These are phyloP conservation scores for Protophormia terraenovae DNA, from an alignment of 2,888 invertebrate species.

Conservation along the genomic window DNA sequence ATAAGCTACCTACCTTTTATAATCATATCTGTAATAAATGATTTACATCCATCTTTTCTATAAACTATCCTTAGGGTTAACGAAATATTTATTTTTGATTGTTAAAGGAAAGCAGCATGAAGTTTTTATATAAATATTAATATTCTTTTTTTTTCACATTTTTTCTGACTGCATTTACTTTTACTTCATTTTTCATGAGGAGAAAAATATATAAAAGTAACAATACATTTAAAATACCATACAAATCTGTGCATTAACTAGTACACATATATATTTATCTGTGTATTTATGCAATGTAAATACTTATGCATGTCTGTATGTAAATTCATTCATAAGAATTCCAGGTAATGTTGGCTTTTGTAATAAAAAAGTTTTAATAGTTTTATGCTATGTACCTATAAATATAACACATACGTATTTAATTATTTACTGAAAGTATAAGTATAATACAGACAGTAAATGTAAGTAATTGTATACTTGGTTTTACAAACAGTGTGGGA, in stretches of 20 bases:
- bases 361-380: slow-evolving; percentile 1
- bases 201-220: not conserved
- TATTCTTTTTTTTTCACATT: not conserved
- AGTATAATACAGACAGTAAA: not conserved
- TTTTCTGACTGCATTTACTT: not conserved
- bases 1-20: too few relatives aligned
- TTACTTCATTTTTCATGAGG: not conserved
- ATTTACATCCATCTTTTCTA: not conserved
- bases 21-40: not conserved
- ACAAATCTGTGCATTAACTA: slow-evolving; percentile 7
- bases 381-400: not conserved
- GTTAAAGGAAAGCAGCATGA: not conserved
- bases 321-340: not conserved
- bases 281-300: not conserved
- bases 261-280: not conserved
- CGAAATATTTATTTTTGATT: slow-evolving; percentile 2
- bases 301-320: slow-evolving; percentile 5
- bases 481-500: not conserved
- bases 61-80: slow-evolving; percentile 10
- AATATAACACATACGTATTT: too few relatives aligned
- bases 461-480: not conserved
- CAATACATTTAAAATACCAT: not conserved
- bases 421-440: too few relatives aligned
- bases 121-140: not conserved
- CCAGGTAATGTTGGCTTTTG: not conserved